Evolutionary conservation across 1,140 invertebrate species (phyloP), one percentile per base, ranked within the genome.

Genomic region (Orius insidiosus): DNA sequence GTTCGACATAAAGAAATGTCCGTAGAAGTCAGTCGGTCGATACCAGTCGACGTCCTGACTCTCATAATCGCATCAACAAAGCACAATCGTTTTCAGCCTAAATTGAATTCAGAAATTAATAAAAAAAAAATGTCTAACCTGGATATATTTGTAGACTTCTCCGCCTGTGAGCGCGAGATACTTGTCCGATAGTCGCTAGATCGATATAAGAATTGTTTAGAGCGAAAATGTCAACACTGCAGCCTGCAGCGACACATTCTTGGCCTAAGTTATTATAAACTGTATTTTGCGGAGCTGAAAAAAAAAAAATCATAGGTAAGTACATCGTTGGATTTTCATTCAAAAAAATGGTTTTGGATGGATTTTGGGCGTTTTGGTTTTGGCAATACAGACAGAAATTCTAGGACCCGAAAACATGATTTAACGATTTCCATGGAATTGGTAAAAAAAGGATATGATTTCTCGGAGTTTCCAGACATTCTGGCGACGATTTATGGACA

Each of bases 1-100:
- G 63, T 96, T 97, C 10, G 89, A 80, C 92, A 98, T 98, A 62
- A 76, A 96, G 66, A 95, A 94, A 63, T 96, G 88, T 14, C 95
- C 95, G 65, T 78, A 89, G 69, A 98, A 99, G 60, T 97, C 92
- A 0, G 88, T 90, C n/a, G 95, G 83, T 52, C 95, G 70, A 43
- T 82, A 45, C 95, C 93, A 42, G 90, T 90, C 33, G 87, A 93
- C 1, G 92, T 95, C 58, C 94, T 70, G 14, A 98, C 86, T 53
- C 92, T 72, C 82, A 98, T 89, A 5, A 97, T 81, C 1, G 85
- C 78, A 72, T 98, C 92, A 65, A n/a, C n/a, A 95, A 96, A 19
- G 83, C 93, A 51, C 85, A 78, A 32, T 98, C 92, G 10, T 80
- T 66, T 47, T 95, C 88, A 58, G 87, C 83, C 81, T 89, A 56